These are phyloP conservation scores for Fulica atra DNA, from an alignment of 2,113 vertebrate species.

Conservation along the genomic window DNA sequence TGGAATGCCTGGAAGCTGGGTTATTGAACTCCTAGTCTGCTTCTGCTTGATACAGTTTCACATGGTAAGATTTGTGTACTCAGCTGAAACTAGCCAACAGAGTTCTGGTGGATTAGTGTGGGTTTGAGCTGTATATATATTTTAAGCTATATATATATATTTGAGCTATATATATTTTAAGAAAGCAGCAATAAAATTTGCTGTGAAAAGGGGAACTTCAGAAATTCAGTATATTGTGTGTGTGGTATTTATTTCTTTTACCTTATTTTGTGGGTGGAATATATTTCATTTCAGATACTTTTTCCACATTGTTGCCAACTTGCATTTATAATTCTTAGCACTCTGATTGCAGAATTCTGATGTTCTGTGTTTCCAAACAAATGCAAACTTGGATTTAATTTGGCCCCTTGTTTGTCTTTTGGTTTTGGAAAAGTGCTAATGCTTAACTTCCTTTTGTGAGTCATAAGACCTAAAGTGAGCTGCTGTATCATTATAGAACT, in stretches of 20 bases:
- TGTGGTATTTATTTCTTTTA: not conserved
- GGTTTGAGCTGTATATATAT: not conserved
- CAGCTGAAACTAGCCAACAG: not conserved
- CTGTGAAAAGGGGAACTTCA: not conserved
- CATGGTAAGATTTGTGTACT: not conserved
- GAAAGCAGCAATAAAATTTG: not conserved
- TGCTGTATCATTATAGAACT: not conserved
- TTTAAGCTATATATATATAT: not conserved
- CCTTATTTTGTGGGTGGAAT: not conserved
- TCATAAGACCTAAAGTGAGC: not conserved
- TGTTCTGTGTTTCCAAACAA: not conserved
- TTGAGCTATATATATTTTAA: not conserved
- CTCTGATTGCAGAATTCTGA: not conserved
- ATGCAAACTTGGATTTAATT: not conserved
- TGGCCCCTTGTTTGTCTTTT: not conserved
- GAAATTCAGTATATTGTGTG: not conserved
- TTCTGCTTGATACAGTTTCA: not conserved
- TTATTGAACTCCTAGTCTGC: not conserved
- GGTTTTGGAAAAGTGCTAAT: not conserved
- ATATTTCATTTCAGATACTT: not conserved
- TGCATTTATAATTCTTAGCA: not conserved
- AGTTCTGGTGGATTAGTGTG: not conserved
- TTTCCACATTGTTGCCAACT: not conserved
- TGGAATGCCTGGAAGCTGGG: not conserved
- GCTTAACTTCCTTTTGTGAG: not conserved